Evolutionary conservation across 2,113 vertebrate species (phyloP).

Genomic region (Perca schrenkii): DNA sequence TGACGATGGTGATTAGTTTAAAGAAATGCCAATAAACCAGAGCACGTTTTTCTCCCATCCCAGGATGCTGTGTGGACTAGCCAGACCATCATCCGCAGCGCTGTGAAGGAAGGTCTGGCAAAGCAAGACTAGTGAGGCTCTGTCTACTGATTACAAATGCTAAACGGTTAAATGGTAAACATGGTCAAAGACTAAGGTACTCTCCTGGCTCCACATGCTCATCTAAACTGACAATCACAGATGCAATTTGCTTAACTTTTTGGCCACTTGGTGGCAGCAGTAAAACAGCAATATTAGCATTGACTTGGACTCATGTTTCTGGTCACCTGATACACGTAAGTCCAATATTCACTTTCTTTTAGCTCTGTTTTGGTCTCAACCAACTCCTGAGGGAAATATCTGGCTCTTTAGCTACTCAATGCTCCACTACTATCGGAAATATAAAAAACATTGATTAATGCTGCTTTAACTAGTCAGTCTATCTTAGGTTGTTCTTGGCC

Average conservation of each 20-base stretch:
- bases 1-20: no score
- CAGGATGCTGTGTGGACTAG: no score
- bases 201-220: no score
- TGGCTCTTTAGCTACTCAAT: not conserved
- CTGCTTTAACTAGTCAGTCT: not conserved
- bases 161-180: no score
- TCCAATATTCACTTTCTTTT: not conserved
- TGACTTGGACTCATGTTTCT: not conserved
- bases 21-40: no score
- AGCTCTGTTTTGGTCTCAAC: constrained; percentile 1
- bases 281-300: not conserved
- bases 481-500: not conserved
- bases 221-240: no score
- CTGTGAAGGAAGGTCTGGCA: no score
- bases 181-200: no score
- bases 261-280: no score
- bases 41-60: no score
- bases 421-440: not conserved
- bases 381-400: not conserved
- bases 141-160: not conserved
- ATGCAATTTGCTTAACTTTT: no score
- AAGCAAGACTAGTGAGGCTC: not conserved
- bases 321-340: not conserved
- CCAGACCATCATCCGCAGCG: no score
- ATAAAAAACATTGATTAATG: not conserved